These are phyloP conservation scores for Procavia capensis DNA, from an alignment of 2,113 vertebrate genomes.

Conservation along the genomic window DNA sequence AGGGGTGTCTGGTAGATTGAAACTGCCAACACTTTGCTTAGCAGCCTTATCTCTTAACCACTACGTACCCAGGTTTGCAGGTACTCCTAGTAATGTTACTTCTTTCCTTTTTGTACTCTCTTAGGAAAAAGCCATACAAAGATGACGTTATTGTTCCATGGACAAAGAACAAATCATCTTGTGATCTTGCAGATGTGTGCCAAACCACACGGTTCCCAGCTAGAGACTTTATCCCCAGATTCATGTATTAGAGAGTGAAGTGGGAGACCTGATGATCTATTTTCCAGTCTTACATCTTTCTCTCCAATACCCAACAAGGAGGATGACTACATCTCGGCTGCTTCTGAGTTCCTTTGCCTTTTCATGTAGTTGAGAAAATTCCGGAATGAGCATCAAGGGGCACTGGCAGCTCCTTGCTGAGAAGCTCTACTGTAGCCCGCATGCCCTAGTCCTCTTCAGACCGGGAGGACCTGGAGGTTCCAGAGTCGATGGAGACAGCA, in stretches of 20 bases:
- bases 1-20: too few species aligned
- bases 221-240: neutral
- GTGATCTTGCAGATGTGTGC: neutral
- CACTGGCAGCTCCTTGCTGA: conserved; percentile 11
- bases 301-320: conserved; percentile 21
- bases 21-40: too few species aligned
- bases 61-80: too few species aligned
- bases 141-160: neutral
- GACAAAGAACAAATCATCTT: neutral
- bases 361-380: neutral
- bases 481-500: neutral
- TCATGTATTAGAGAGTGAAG: neutral
- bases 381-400: conserved; percentile 8
- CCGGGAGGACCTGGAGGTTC: conserved; percentile 24
- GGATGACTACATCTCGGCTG: neutral
- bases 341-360: neutral
- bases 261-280: neutral
- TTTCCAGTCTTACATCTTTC: neutral
- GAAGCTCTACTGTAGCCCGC: neutral
- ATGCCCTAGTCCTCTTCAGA: neutral
- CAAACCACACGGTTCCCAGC: neutral
- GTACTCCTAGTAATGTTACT: too few species aligned
- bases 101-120: neutral
- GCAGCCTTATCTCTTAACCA: too few species aligned
- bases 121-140: conserved; percentile 6